A percentile compares a stretch with the other conserved stretches of the same genome.
Evolutionary conservation across 30 jellyfish, hydroid and myxozoan genomes (phyloP).

Genomic region (Hydractinia echinata): DNA sequence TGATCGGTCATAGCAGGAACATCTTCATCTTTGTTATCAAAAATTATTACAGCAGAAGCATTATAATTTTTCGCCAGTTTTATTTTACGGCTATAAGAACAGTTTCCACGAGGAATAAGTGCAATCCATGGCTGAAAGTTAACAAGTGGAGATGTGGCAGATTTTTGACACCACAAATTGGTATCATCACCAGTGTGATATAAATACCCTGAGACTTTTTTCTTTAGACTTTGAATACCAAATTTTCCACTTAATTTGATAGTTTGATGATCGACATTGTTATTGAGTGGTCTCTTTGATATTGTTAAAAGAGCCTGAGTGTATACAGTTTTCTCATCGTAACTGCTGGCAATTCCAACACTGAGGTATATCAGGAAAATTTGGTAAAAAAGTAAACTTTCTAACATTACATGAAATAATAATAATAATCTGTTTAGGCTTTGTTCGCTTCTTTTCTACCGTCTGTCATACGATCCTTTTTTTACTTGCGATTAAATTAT

Average conservation of each 20-base stretch:
- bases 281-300: background rate
- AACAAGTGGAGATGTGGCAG: background rate
- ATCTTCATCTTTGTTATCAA: conserved; percentile 31
- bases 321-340: conserved; percentile 30
- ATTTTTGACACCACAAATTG: conserved; percentile 14
- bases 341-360: conserved; percentile 14
- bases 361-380: background rate
- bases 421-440: no score
- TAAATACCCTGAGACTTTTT: background rate
- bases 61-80: conserved; percentile 52
- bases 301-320: conserved; percentile 28
- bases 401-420: no score
- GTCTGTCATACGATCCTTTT: no score
- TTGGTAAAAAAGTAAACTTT: no score
- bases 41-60: conserved; percentile 86
- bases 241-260: conserved; percentile 18
- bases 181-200: background rate
- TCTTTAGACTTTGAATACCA: conserved; percentile 18
- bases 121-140: conserved; percentile 62
- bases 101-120: conserved; percentile 61
- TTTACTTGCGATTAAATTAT: no score
- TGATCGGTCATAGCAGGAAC: conserved; percentile 30
- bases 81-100: conserved; percentile 48
- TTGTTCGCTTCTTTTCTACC: no score
- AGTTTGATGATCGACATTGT: background rate